Percentiles rank a stretch among this genome's conserved stretches.
Evolutionary conservation across 1,140 invertebrate genomes (phyloP).

Genomic region (Tetragonula clypearis): DNA sequence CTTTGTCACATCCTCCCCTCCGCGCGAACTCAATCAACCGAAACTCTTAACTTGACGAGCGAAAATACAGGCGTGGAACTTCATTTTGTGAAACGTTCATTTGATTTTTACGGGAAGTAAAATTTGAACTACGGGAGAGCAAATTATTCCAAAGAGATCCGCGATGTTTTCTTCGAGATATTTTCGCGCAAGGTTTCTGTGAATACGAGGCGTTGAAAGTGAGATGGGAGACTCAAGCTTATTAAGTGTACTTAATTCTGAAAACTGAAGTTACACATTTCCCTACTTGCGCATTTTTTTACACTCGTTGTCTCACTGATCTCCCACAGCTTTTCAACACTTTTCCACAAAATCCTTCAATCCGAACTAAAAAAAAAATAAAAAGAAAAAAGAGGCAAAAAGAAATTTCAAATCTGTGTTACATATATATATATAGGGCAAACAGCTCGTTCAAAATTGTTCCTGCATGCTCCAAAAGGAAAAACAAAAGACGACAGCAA

Average conservation of each 20-base stretch:
- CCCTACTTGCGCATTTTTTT: background rate
- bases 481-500: background rate
- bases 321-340: no score
- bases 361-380: background rate
- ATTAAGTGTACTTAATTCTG: background rate
- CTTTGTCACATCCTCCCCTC: background rate
- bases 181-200: background rate
- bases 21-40: background rate
- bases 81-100: background rate
- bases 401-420: background rate
- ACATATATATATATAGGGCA: background rate
- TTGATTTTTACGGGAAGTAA: background rate
- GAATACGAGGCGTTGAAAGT: no score
- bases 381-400: background rate
- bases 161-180: background rate
- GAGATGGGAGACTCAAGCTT: no score
- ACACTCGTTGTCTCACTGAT: background rate
- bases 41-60: background rate
- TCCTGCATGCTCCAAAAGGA: background rate
- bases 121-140: background rate
- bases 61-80: background rate
- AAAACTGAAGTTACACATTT: background rate
- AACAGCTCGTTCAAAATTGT: background rate
- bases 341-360: no score
- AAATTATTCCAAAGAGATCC: background rate